Conservation (phyloP, 2,113 vertebrate species). For the Brachypteracias leptosomus region DNA sequence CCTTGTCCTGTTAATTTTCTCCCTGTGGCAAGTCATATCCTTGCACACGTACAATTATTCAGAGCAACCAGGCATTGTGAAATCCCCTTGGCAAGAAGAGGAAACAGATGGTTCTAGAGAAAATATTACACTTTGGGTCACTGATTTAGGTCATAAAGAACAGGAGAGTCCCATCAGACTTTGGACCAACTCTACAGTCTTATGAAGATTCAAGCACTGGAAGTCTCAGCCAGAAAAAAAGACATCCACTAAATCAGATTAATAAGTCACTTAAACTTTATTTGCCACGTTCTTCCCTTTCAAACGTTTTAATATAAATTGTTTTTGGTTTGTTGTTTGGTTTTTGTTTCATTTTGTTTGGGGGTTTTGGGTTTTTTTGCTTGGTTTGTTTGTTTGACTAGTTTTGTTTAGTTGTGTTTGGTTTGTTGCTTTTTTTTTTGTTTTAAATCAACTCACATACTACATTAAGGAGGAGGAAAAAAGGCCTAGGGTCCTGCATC, state of each 20-base stretch:
- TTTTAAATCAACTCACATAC: background rate
- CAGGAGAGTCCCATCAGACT: conserved; percentile 17
- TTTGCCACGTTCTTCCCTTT: background rate
- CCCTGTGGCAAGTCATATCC: conserved; percentile 22
- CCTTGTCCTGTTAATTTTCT: conserved; percentile 16
- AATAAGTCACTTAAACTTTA: background rate
- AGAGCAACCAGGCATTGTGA: conserved; percentile 54
- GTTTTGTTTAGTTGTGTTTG: background rate
- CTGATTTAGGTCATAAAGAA: conserved; percentile 45
- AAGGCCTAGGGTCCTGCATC: background rate
- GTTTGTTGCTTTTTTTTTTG: background rate
- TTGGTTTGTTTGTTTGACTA: background rate
- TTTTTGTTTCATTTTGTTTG: background rate
- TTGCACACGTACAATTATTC: conserved; percentile 39
- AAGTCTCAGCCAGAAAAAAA: background rate
- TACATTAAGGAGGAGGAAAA: background rate
- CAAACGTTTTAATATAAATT: background rate
- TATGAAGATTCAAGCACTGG: background rate
- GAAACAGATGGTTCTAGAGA: conserved; percentile 62
- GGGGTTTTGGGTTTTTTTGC: too few relatives aligned
- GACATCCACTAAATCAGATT: background rate
- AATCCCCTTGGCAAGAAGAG: conserved; percentile 62
- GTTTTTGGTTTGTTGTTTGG: background rate
- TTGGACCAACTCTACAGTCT: conserved; percentile 9
- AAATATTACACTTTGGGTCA: conserved; percentile 53